Evolutionary conservation across 2,797 vertebrate species (phyloP).

Genomic region (Hippopotamyrus pictus): DNA sequence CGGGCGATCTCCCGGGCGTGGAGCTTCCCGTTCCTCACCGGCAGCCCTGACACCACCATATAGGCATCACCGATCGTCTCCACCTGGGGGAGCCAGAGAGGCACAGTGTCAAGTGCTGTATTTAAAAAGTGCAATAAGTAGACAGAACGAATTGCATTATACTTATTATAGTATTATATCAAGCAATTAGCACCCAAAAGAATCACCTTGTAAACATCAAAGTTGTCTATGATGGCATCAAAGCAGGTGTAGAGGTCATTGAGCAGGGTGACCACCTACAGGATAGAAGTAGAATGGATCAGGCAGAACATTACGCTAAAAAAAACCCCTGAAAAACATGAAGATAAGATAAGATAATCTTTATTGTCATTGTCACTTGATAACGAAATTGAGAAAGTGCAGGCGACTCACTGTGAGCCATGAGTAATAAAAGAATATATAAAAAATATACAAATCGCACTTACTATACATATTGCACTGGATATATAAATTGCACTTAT

Average conservation of each 20-base stretch:
- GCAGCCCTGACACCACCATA: conserved; percentile 89
- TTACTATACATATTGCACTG: no score
- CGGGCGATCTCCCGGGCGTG: conserved; percentile 79
- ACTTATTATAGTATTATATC: not conserved
- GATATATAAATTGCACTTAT: no score
- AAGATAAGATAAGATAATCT: not conserved
- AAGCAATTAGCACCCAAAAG: not conserved
- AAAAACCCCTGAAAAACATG: no score
- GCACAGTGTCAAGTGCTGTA: not conserved
- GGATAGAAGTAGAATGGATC: not conserved
- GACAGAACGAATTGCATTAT: not conserved
- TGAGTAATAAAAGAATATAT: no score
- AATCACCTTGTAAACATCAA: conserved; percentile 91
- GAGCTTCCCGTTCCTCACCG: conserved; percentile 75
- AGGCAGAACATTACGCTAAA: not conserved
- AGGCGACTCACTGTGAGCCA: no score
- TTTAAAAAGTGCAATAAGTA: not conserved
- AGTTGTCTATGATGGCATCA: conserved; percentile 95
- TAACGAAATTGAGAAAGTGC: no score
- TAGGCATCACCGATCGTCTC: conserved; percentile 89
- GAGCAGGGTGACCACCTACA: conserved; percentile 83
- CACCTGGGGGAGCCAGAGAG: conserved; percentile 56
- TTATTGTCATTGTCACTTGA: no score
- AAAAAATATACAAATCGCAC: no score
- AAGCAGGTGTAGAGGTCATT: conserved; percentile 96